A percentile compares a stretch with the other conserved stretches of the same genome.
Evolutionary conservation across 2,797 vertebrate species (phyloP).

Genomic region (Gadopsis marmoratus): DNA sequence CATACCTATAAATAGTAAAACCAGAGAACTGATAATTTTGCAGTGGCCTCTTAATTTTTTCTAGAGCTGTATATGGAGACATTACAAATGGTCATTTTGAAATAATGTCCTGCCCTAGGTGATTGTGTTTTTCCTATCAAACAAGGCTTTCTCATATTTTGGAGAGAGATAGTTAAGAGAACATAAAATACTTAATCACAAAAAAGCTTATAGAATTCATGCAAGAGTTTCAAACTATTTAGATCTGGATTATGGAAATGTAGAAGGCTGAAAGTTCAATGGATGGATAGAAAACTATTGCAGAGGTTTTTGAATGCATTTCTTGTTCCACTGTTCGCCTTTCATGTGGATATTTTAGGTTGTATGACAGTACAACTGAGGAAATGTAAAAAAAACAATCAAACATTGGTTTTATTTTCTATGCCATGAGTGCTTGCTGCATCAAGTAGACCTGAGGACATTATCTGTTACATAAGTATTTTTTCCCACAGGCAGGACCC

Average conservation of each 20-base stretch:
- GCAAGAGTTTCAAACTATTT: background rate
- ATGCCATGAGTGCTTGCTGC: slow-evolving; percentile 1
- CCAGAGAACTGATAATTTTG: too few species aligned
- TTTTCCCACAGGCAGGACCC: slow-evolving; percentile 24
- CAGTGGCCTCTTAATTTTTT: too few species aligned
- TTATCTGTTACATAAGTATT: slow-evolving; percentile 38
- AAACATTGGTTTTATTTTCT: slow-evolving; percentile 1
- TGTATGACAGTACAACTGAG: slow-evolving; percentile 1
- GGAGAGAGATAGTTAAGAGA: background rate
- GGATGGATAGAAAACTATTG: background rate
- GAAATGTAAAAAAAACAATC: background rate
- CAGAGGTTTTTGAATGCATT: background rate
- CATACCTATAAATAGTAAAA: too few species aligned
- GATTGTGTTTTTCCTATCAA: background rate
- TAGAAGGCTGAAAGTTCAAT: background rate
- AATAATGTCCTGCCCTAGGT: background rate
- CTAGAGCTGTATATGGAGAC: background rate
- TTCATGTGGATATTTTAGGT: slow-evolving; percentile 5
- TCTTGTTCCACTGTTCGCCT: background rate
- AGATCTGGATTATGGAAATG: background rate
- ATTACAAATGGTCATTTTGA: background rate
- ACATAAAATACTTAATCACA: background rate
- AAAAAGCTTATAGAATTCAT: background rate
- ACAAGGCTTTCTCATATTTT: background rate
- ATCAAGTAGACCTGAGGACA: slow-evolving; percentile 13